These are phyloP conservation scores for Echinometra lucunter DNA, from an alignment of 53 echinoderm and acorn worm species.

Conservation along the genomic window DNA sequence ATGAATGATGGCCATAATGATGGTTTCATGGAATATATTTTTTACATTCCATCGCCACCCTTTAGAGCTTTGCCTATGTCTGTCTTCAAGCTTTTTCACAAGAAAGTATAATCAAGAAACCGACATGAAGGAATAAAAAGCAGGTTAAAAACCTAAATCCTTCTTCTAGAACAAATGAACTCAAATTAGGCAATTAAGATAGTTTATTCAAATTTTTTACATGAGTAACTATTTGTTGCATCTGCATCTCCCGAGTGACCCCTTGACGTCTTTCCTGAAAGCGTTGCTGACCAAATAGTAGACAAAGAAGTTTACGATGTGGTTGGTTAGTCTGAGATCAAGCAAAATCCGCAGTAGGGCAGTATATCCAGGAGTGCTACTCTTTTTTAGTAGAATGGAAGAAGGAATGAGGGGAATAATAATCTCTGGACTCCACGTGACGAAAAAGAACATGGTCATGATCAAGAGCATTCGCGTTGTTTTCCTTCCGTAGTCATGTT, in stretches of 20 bases:
- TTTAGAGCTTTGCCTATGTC: no score
- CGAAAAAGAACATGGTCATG: constrained; percentile 7
- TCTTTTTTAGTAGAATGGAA: not conserved
- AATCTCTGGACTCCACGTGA: not conserved
- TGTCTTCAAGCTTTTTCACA: no score
- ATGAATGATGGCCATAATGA: no score
- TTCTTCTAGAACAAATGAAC: no score
- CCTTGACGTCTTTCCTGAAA: not conserved
- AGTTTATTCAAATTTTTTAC: no score
- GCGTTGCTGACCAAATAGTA: not conserved
- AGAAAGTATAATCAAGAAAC: no score
- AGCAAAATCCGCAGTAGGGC: not conserved
- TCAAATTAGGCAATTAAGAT: no score
- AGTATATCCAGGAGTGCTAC: not conserved
- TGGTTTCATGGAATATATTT: no score
- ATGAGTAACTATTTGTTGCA: not conserved
- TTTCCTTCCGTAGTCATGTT: not conserved
- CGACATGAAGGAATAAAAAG: no score
- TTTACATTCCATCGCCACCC: no score
- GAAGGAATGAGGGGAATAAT: not conserved
- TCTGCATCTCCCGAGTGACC: not conserved
- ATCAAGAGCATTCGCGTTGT: constrained; percentile 34
- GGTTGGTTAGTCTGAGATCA: not conserved
- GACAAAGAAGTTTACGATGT: constrained; percentile 27
- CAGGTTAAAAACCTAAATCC: no score